Conservation (phyloP, 2,113 vertebrate genomes). For the Epinephelus cyanopodus region DNA sequence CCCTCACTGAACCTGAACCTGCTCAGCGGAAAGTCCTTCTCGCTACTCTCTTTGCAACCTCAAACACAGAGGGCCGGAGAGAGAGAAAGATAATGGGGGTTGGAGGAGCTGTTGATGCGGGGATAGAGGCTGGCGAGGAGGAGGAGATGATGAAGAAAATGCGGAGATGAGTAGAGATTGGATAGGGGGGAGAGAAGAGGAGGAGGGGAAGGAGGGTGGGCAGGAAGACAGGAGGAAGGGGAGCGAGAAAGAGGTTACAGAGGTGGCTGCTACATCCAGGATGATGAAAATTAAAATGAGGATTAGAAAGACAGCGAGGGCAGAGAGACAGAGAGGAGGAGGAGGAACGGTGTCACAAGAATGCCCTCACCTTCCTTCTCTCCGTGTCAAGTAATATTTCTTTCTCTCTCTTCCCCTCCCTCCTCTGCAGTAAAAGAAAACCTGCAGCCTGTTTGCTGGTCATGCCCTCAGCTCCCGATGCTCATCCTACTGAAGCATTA, state of each 20-base stretch:
- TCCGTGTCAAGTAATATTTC: conserved; percentile 55
- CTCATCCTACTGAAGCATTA: conserved; percentile 68
- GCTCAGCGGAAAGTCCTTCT: not conserved
- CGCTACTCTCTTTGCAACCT: not conserved
- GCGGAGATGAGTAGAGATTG: conserved; percentile 43
- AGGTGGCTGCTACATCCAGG: conserved; percentile 50
- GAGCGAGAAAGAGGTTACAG: conserved; percentile 51
- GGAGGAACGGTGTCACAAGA: conserved; percentile 51
- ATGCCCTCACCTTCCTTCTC: conserved; percentile 59
- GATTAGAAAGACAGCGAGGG: conserved; percentile 57
- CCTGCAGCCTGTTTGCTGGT: conserved; percentile 64
- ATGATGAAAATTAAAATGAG: conserved; percentile 74
- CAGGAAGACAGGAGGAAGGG: conserved; percentile 16
- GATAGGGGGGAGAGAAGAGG: not conserved
- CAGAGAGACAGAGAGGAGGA: conserved; percentile 42
- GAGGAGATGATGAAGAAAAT: conserved; percentile 47
- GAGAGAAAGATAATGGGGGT: not conserved
- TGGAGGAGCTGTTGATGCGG: not conserved
- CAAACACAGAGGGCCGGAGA: not conserved
- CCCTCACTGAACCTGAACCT: not conserved
- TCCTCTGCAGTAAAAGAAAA: conserved; percentile 53
- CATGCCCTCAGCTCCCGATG: conserved; percentile 58
- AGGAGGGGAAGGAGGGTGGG: not conserved
- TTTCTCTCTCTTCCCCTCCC: conserved; percentile 11
- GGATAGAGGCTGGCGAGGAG: not conserved